phyloP scores from a whole-genome alignment of 2,797 vertebrate species.

The Toxotes lorentzi region DNA sequence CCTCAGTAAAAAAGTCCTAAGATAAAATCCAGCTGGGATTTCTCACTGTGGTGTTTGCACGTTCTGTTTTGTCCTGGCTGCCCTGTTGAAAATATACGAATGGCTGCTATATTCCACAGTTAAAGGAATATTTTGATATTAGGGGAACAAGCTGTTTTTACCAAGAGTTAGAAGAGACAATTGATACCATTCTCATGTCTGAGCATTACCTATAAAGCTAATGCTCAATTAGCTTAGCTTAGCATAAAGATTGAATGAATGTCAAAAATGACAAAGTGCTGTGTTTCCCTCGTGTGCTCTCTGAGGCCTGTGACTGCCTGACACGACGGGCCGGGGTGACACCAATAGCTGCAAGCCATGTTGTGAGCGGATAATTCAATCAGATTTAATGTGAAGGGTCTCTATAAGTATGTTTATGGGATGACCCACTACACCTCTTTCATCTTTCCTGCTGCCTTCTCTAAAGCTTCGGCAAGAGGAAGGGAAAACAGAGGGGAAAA shows the following conservation, averaged over 20 bases:
- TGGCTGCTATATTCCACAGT: neutral
- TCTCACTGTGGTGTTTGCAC: conserved; percentile 5
- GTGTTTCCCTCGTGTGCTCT: conserved; percentile 23
- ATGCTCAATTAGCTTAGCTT: neutral
- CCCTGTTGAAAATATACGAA: neutral
- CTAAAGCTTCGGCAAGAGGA: conserved; percentile 41
- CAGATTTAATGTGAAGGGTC: conserved; percentile 57
- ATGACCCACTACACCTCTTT: conserved; percentile 59
- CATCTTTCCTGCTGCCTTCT: conserved; percentile 57
- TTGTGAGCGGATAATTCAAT: conserved; percentile 67
- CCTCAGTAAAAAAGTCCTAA: conserved; percentile 12
- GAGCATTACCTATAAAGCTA: neutral
- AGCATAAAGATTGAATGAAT: neutral
- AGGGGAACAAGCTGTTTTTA: neutral
- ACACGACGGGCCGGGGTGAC: conserved; percentile 31
- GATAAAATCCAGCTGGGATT: conserved; percentile 29
- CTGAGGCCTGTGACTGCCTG: conserved; percentile 43
- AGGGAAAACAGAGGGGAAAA: conserved; percentile 1
- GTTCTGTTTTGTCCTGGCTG: neutral
- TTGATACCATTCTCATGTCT: neutral
- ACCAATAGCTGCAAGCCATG: conserved; percentile 34
- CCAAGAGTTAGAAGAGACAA: neutral
- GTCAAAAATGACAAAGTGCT: conserved; percentile 50
- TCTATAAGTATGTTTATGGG: conserved; percentile 63
- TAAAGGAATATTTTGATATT: neutral